These are phyloP conservation scores for Campoletis sonorensis DNA, from an alignment of 1,140 invertebrate species.

Conservation along the genomic window DNA sequence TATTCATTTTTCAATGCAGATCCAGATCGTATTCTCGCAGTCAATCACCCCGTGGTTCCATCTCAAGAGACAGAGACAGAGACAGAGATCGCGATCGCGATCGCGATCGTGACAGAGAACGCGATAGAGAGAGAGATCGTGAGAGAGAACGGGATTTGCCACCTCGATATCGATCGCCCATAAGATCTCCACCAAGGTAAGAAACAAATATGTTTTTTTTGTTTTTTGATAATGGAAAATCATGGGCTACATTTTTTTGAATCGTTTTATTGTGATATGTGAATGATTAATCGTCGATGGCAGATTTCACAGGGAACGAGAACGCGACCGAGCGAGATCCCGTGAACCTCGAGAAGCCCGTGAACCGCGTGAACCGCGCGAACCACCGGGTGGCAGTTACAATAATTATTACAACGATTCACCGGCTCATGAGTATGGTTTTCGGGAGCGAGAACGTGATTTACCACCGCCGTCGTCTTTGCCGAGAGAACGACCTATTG, in stretches of 20 bases:
- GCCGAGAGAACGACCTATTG: slow-evolving; percentile 61
- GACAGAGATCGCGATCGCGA: slow-evolving; percentile 59
- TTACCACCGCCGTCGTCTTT: slow-evolving; percentile 51
- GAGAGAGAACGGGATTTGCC: slow-evolving; percentile 59
- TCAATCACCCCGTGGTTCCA: slow-evolving; percentile 71
- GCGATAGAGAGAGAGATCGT: slow-evolving; percentile 39
- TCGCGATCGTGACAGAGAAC: slow-evolving; percentile 50
- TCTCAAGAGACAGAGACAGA: slow-evolving; percentile 68
- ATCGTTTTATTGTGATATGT: no score
- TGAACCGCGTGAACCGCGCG: slow-evolving; percentile 62
- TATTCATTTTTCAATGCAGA: slow-evolving; percentile 57
- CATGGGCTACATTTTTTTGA: no score
- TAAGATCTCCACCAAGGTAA: slow-evolving; percentile 76
- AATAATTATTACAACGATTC: slow-evolving; percentile 71
- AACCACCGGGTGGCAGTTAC: slow-evolving; percentile 55
- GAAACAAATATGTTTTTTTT: no score
- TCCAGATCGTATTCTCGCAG: slow-evolving; percentile 74
- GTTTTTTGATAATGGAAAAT: no score
- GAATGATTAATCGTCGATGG: no score
- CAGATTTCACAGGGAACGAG: no score
- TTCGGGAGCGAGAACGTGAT: slow-evolving; percentile 72
- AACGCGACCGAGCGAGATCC: slow-evolving; percentile 69
- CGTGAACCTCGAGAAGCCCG: slow-evolving; percentile 60
- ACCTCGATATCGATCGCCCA: slow-evolving; percentile 75
- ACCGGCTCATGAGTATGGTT: slow-evolving; percentile 69